Base-by-base conservation (phyloP, 1,140 invertebrate genomes). In the Diorhabda carinulata region DNA sequence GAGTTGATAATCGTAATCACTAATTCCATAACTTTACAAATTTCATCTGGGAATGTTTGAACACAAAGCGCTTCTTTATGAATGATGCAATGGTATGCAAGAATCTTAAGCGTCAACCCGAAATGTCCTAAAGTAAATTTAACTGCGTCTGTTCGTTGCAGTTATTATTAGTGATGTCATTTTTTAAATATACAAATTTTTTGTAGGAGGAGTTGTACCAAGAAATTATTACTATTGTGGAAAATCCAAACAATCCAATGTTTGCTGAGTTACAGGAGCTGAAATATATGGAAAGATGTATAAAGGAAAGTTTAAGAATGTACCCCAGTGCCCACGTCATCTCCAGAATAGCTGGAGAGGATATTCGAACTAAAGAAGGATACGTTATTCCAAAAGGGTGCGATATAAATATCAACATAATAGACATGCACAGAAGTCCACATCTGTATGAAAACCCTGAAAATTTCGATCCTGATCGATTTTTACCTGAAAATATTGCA, bases 301-400 rank as follows among this genome's bases (percentile, higher is more conserved):
- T 91, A n/a, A 92, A 87, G 78, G 88, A 89, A 78, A 80, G 84
- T 2, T 74, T 89, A 10, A 80, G 88, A 52, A 61, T 91, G 3
- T 91, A 85, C 78, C 90, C 91, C 8, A 85, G 89, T 2, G 90
- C 91, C 43, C 89, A 90, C 25, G 78, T 88, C 8, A 86, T 90
- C 72, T 85, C 83, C 4, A 79, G 91, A 45, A 76, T 78, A 42
- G 77, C 87, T 0, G 78, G 74, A 3, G 83, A 88, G 75, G 87
- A 85, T 64, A 67, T 82, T 25, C 75, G 78, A 64, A 72, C 86
- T 9, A 78, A 66, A 41, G 67, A 45, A 7, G 70, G 73, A 40
- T 72, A 72, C 60, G 62, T 40, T n/a, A 73, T 76, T 42, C 73
- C 75, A 4, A 68, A 69, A 68, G 67, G 59, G 5, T 58, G 66